These are phyloP conservation scores for Phyllostomus hastatus DNA, from an alignment of 2,113 vertebrate species.

Conservation along the genomic window DNA sequence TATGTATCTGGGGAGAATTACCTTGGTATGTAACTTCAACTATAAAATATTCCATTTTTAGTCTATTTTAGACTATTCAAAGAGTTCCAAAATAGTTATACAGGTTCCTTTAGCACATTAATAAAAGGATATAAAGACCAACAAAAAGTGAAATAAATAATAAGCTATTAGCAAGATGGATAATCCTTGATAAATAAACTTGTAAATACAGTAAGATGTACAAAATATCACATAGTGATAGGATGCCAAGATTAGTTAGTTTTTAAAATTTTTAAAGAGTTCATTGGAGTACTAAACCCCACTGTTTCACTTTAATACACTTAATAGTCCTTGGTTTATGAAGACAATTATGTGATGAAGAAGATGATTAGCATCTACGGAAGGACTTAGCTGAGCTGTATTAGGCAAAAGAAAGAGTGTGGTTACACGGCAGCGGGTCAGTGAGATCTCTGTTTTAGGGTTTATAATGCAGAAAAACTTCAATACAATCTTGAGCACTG, in stretches of 20 bases:
- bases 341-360: slow-evolving; percentile 83
- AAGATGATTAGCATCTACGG: slow-evolving; percentile 83
- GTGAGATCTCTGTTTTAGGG: slow-evolving; percentile 84
- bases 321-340: slow-evolving; percentile 85
- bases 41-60: slow-evolving; percentile 82
- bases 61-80: slow-evolving; percentile 84
- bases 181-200: slow-evolving; percentile 93
- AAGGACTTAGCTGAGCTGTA: slow-evolving; percentile 86
- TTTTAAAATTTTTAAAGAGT: slow-evolving; percentile 80
- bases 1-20: slow-evolving; percentile 70
- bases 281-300: slow-evolving; percentile 80
- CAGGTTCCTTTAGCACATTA: slow-evolving; percentile 85
- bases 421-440: slow-evolving; percentile 82
- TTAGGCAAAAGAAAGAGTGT: slow-evolving; percentile 85
- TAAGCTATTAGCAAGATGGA: slow-evolving; percentile 91
- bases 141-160: slow-evolving; percentile 94
- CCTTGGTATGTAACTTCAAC: slow-evolving; percentile 80
- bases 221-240: slow-evolving; percentile 98
- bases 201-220: slow-evolving; percentile 96
- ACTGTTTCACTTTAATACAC: slow-evolving; percentile 83
- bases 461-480: slow-evolving; percentile 86
- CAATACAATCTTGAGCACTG: slow-evolving; percentile 88
- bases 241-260: slow-evolving; percentile 89
- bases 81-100: slow-evolving; percentile 86
- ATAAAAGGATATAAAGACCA: slow-evolving; percentile 90